phyloP scores from a whole-genome alignment of 92 coral and sea anemone genomes.

The Parazoanthus darwini region DNA sequence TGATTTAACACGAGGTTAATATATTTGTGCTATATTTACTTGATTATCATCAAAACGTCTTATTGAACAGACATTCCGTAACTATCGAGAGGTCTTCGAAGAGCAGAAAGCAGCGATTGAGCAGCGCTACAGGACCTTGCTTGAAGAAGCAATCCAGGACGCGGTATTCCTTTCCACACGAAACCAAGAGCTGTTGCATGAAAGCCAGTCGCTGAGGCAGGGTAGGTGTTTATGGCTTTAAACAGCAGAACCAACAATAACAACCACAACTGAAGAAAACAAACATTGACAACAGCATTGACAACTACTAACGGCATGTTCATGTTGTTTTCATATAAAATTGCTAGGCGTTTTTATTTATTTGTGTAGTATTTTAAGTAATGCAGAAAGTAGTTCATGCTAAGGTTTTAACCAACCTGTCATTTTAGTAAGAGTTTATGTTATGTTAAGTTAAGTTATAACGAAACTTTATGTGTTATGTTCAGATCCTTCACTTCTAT shows the following conservation, averaged over 20 bases:
- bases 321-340: no score
- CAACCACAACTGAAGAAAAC: not conserved
- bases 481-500: no score
- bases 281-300: not conserved
- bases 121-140: slow-evolving; percentile 92
- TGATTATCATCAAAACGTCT: not conserved
- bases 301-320: not conserved
- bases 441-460: no score
- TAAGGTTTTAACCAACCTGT: no score
- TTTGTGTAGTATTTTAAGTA: no score
- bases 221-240: slow-evolving; percentile 48
- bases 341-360: no score
- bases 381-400: no score
- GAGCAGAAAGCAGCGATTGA: slow-evolving; percentile 97
- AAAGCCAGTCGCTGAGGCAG: slow-evolving; percentile 87
- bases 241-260: not conserved
- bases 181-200: slow-evolving; percentile 95
- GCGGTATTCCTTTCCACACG: slow-evolving; percentile 95
- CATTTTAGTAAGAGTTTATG: no score
- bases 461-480: no score
- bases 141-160: slow-evolving; percentile 98
- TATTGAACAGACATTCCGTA: slow-evolving; percentile 84
- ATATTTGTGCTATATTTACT: not conserved
- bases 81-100: slow-evolving; percentile 98
- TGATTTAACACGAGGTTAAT: not conserved